Base-by-base conservation (phyloP, 2,797 vertebrate genomes). In the Gastrophryne carolinensis region DNA sequence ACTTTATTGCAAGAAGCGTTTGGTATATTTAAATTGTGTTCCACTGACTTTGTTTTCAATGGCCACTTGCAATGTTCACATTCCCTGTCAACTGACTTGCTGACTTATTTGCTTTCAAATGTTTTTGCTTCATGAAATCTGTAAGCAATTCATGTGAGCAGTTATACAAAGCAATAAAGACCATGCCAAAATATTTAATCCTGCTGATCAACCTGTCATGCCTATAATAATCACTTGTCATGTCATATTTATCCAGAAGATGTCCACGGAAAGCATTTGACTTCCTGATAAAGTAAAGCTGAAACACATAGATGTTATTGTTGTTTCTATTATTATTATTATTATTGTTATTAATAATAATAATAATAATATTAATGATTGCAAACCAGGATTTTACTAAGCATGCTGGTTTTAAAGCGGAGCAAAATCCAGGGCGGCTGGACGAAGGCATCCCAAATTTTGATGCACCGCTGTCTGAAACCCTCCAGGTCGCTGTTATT, bases 161-260 rank as follows among this genome's bases (percentile, higher is more conserved):
- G 67, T 85, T 87, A 84, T 60, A 1, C 29, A 84, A 86, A 80
- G 23, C 67, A 82, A 80, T 84, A 79, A 52, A 27, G 35, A 70
- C 82, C 24, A 78, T 81, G 82, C 82, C 26, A 75, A 80, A 67
- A 79, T 75, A 72, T 83, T 75, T 73, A 79, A 4, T 68, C 65
- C 63, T 85, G 35, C 29, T 67, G 63, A 81, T 86, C 77, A 80
- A 80, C 9, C 32, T 81, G 80, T 79, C 81, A 85, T 29, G 79
- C 75, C 67, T 81, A 76, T 86, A 83, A 79, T 85, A 84, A 86
- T 75, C 79, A 84, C 54, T 81, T 84, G 78, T 85, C 81, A 81
- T 67, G 11, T 84, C 49, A 13, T 80, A 81, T 83, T 84, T 74
- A 63, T 15, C 65, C 29, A 24, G 15, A 34, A 15, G n/a, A 17